These are phyloP conservation scores for Heliothis peltigera DNA, from an alignment of 2,888 invertebrate species.

Conservation along the genomic window DNA sequence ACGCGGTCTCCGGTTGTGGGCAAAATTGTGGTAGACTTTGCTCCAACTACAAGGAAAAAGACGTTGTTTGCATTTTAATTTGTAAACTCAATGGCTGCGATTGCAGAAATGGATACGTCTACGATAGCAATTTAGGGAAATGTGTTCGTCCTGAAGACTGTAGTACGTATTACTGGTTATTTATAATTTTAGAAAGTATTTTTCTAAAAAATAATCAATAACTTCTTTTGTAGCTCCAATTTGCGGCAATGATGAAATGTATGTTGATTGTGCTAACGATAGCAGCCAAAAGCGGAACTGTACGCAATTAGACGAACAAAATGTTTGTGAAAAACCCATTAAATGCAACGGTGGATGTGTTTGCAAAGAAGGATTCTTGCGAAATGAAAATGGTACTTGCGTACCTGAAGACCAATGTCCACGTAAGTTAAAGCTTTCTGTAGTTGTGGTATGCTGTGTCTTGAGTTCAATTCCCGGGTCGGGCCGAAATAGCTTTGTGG, in stretches of 20 bases:
- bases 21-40: constrained; percentile 48
- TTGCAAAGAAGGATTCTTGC: constrained; percentile 58
- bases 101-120: constrained; percentile 54
- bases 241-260: constrained; percentile 61
- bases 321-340: constrained; percentile 59
- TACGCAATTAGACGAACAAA: constrained; percentile 51
- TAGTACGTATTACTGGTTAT: constrained; percentile 30
- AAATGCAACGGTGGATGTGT: constrained; percentile 63
- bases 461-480: too few species aligned
- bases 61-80: constrained; percentile 21
- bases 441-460: too few species aligned
- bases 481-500: too few species aligned
- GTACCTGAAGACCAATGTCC: constrained; percentile 65
- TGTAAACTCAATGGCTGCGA: constrained; percentile 52
- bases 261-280: constrained; percentile 62
- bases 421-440: too few species aligned
- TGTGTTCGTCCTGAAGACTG: constrained; percentile 49
- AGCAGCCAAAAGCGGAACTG: constrained; percentile 68
- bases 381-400: constrained; percentile 60
- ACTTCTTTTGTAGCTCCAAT: constrained; percentile 37
- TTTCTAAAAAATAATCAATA: neutral
- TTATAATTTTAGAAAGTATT: neutral
- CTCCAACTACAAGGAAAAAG: constrained; percentile 34
- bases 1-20: constrained; percentile 41
- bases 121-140: constrained; percentile 41